phyloP scores from a whole-genome alignment of 2,888 invertebrate genomes.

The Lasioglossum lativentre region DNA sequence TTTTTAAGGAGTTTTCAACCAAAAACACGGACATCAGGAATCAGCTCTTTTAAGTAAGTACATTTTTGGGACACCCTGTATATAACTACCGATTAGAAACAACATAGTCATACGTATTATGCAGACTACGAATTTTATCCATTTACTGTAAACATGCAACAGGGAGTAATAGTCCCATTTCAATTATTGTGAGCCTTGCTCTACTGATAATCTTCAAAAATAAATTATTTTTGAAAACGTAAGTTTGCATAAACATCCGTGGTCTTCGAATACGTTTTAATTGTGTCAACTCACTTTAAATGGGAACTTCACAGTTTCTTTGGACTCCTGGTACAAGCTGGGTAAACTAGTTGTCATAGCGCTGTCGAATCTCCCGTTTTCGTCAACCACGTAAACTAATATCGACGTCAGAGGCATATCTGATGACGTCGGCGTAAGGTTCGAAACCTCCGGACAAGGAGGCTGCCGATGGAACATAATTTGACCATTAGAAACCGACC shows the following conservation, averaged over 20 bases:
- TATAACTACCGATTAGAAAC: not conserved
- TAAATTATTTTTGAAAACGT: not conserved
- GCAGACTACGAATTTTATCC: not conserved
- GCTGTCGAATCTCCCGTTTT: slow-evolving; percentile 77
- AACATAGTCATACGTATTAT: not conserved
- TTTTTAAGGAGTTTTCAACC: no score
- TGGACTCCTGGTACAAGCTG: slow-evolving; percentile 71
- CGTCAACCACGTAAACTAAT: slow-evolving; percentile 79
- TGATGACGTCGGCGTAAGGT: slow-evolving; percentile 56
- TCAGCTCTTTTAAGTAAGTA: no score
- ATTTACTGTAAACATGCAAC: not conserved
- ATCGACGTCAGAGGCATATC: slow-evolving; percentile 75
- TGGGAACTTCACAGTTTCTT: slow-evolving; percentile 70
- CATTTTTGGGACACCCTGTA: no score
- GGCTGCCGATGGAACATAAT: slow-evolving; percentile 77
- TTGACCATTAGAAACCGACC: slow-evolving; percentile 74
- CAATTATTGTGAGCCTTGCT: not conserved
- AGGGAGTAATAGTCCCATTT: not conserved
- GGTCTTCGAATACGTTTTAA: not conserved
- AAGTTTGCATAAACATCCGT: no score
- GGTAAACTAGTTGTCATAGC: slow-evolving; percentile 79
- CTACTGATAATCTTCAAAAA: not conserved
- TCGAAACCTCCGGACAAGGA: slow-evolving; percentile 71
- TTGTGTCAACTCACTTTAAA: slow-evolving; percentile 75
- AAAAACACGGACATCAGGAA: no score